phyloP scores from a whole-genome alignment of 2,797 vertebrate species.

The Lepus oiostolus region DNA sequence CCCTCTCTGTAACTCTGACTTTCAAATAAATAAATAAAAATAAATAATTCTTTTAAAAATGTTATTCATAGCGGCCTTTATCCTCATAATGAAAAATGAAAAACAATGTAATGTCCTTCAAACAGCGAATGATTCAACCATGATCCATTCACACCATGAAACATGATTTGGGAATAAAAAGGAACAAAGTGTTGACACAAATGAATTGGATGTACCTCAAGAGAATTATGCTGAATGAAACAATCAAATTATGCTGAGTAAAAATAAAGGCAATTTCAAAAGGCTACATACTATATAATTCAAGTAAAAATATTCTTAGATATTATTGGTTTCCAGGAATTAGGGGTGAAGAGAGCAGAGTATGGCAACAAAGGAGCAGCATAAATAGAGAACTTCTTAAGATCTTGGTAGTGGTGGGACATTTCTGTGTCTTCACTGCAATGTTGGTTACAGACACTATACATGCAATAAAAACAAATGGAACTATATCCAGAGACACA shows the following conservation, averaged over 20 bases:
- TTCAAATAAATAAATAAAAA: too few species aligned
- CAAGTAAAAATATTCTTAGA: background rate
- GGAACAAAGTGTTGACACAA: background rate
- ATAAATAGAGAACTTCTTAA: background rate
- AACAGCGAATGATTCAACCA: background rate
- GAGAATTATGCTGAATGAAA: background rate
- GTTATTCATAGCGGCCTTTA: background rate
- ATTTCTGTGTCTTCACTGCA: background rate
- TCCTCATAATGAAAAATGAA: background rate
- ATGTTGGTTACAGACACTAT: background rate
- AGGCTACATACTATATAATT: background rate
- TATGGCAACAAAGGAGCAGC: fast-evolving
- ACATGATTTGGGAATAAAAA: background rate
- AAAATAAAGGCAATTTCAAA: background rate
- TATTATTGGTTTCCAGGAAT: background rate
- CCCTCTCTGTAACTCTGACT: too few species aligned
- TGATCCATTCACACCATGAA: background rate
- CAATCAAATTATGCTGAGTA: too few species aligned
- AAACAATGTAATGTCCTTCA: background rate
- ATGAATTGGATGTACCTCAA: background rate
- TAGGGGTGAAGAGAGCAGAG: background rate
- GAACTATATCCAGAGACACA: background rate
- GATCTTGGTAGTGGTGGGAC: too few species aligned
- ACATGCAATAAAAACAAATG: background rate
- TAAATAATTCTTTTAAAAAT: background rate